Percentiles rank a stretch among this genome's conserved stretches.
Conservation (phyloP, 64 coral and sea anemone genomes). For the Montipora foliosa region DNA sequence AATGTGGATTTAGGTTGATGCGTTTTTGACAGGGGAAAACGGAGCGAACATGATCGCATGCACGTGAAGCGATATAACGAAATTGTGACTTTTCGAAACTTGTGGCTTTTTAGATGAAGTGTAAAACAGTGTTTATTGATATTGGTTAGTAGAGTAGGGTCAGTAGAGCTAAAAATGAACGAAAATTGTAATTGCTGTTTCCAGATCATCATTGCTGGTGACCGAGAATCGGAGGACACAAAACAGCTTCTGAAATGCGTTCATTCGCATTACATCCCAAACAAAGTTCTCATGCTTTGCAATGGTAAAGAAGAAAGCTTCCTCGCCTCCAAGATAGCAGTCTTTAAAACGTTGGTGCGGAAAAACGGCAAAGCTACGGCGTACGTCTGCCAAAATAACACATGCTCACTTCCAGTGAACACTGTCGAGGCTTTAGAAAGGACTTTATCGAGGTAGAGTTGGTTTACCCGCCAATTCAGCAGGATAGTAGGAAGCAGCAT, state of each 20-base stretch:
- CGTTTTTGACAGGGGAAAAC: too few species aligned
- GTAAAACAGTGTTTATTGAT: too few species aligned
- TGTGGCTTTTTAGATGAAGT: too few species aligned
- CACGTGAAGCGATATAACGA: too few species aligned
- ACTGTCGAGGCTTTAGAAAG: constrained; percentile 74
- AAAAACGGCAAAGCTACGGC: constrained; percentile 85
- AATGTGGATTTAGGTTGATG: too few species aligned
- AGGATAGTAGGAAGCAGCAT: too few species aligned
- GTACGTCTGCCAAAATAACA: constrained; percentile 91
- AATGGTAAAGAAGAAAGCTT: constrained; percentile 85
- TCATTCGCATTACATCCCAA: constrained; percentile 89
- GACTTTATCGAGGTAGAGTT: constrained; percentile 47
- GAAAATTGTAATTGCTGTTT: not conserved
- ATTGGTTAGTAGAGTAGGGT: too few species aligned
- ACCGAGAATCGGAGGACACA: constrained; percentile 83
- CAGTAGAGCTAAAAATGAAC: not conserved
- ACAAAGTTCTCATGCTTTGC: constrained; percentile 92
- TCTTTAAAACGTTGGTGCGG: constrained; percentile 86
- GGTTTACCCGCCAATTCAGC: not conserved
- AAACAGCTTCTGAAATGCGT: constrained; percentile 79
- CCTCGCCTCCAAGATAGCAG: constrained; percentile 71
- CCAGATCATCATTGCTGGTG: constrained; percentile 94
- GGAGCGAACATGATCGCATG: too few species aligned
- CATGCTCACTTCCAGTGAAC: constrained; percentile 84
- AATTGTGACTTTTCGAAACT: too few species aligned